Base-by-base conservation (phyloP, 2,113 vertebrate species). In the Lucifuga dentata region DNA sequence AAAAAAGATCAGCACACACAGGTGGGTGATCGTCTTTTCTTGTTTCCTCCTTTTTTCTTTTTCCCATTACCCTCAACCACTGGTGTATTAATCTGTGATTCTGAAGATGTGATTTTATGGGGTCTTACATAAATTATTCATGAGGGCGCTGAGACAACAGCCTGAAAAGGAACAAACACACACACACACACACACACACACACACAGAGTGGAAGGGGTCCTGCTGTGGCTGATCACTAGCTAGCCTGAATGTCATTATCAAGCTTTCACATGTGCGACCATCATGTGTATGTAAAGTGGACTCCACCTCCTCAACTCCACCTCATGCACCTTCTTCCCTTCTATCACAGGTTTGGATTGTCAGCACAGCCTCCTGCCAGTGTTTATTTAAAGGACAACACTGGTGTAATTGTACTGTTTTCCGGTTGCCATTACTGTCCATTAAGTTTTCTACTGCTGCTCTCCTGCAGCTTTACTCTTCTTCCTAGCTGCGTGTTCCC, bases 61-160 rank as follows among this genome's bases (percentile, higher is more conserved):
- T 36, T 48, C 51, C 48, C 41, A 36, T 69, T 60, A 63, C 35
- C 72, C 38, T 45, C 44, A 23, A 36, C 26, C 76, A 43, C 65
- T 16, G 15, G 66, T 72, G 87, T 69, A 71, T 85, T 84, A 77
- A 84, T 90, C 80, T 87, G 68, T 68, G 76, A 86, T 80, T 90
- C 80, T 84, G 57, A 85, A 73, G 59, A 82, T 77, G 70, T 73
- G 67, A 85, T 86, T 83, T 90, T 73, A 68, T 68, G 59, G 46
- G n/a, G 46, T 46, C 67, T 15, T 11, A 77, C 20, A 85, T 89
- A 39, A 84, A 89, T 87, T 78, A 91, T 90, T 85, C 71, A 91
- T 85, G 51, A 81, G 38, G 21, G 56, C 64, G 53, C 23, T 33
- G 53, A 45, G 48, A 36, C 24, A 70, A 61, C 53, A 48, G 44